Evolutionary conservation across 2,888 invertebrate genomes (phyloP).

Genomic region (Alloscopus bannaensis): DNA sequence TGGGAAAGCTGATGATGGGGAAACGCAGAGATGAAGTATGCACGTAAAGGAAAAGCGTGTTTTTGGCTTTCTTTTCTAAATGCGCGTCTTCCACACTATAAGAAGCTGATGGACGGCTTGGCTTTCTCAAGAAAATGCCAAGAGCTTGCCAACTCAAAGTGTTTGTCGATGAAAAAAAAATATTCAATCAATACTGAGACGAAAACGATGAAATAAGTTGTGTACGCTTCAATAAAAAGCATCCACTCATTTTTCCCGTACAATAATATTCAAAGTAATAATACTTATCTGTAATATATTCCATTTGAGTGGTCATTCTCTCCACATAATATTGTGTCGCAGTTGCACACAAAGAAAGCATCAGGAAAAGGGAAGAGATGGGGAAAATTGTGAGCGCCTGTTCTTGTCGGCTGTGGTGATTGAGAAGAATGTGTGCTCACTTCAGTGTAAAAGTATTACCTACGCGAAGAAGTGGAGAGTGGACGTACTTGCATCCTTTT

Average conservation of each 20-base stretch:
- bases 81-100: neutral
- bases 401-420: neutral
- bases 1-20: constrained; percentile 2
- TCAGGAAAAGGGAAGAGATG: no score
- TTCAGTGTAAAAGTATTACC: constrained; percentile 11
- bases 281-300: constrained; percentile 36
- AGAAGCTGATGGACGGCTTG: constrained; percentile 22
- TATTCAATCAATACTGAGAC: constrained; percentile 26
- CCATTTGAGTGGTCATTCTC: constrained; percentile 15
- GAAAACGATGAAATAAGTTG: neutral
- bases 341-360: neutral
- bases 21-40: neutral
- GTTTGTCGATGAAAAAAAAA: neutral
- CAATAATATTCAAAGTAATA: constrained; percentile 30
- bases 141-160: neutral
- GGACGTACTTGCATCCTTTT: neutral
- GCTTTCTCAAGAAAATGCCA: neutral
- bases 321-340: neutral
- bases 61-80: neutral
- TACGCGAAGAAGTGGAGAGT: no score
- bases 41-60: neutral
- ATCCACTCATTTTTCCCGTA: neutral
- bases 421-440: neutral
- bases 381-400: no score
- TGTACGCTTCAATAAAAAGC: neutral